Base-by-base conservation (phyloP, 2,888 invertebrate species). In the Thymelicus lineola region DNA sequence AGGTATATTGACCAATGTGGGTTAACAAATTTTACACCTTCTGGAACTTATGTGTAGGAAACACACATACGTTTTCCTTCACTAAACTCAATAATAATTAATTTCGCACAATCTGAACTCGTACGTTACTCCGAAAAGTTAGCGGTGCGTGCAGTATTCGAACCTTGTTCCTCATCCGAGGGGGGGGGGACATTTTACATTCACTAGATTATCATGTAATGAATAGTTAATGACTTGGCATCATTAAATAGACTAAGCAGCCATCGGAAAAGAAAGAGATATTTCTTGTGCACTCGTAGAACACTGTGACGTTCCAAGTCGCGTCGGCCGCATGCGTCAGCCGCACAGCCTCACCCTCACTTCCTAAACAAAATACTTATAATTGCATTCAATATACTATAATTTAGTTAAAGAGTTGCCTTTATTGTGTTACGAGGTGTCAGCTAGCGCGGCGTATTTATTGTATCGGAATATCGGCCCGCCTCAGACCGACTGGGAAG, bases 371-470 rank as follows among this genome's bases (percentile, higher is more conserved):
- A 85, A 84, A 87, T 84, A 83, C 79, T 77, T 78, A 84, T 90
- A 89, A 91, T 89, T 86, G 80, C 76, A 83, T 92, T 67, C 89
- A 90, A 84, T 82, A 83, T 87, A 83, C 89, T 91, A 91, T 91
- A 89, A 90, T 90, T 87, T 79, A 81, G 84, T 87, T 88, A 87
- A 61, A 57, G 68, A 61, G 61, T 68, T 55, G 45, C 58, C 48
- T 60, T 68, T 70, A 59, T 55, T 73, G 42, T 69, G 69, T 66
- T 66, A 50, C 14, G 66, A 66, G 66, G 66, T 66, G 66, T 66
- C 60, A 66, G 59, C 60, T 66, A 53, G 38, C 60, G n/a, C 28
- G 36, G 28, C 20, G 66, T 61, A 63, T 36, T 57, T 57, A 36
- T 38, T 63, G 63, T 63, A 61, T 61, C 61, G 53, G 61, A 53